Base-by-base conservation (phyloP, 1,140 invertebrate species). In the Hyphantria cunea region DNA sequence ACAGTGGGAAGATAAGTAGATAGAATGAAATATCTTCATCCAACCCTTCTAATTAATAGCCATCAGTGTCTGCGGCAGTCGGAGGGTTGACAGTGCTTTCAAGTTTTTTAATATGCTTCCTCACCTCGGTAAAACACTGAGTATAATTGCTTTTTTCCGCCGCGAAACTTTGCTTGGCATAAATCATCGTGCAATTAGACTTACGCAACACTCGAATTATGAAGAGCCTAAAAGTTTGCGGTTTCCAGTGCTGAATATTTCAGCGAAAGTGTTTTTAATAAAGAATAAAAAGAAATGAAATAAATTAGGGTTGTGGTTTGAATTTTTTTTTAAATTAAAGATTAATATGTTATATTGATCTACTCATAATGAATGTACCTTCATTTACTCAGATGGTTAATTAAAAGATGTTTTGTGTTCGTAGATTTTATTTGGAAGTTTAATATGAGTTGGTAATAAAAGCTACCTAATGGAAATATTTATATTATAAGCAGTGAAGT, bases 101-200 rank as follows among this genome's bases (percentile, higher is more conserved):
- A 86, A 87, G 85, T 90, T 89, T 89, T 90, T 88, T 86, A 90
- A 90, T 90, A 90, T 85, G 84, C 87, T 85, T 86, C 82, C 84
- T 90, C 87, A 90, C 87, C 86, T 90, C 78, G 67, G 76, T 78
- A 83, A 81, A 90, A 86, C 82, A 81, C 82, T 79, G 78, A 80
- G 84, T 79, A 84, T 86, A 89, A 90, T 90, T 87, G 79, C 83
- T 86, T 90, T 89, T 88, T 88, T 84, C 74, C 39, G 77, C 69
- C 73, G 75, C 75, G 66, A 80, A 66, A 78, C 70, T 83, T 82
- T 72, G 76, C 68, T 54, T 75, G 54, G 25, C 42, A 42, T 50
- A 59, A 51, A 60, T 51, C 37, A 51, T 42, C 41, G 41, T 44
- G n/a, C 41, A 44, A 44, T 44, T 44, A 44, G 41, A 44, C 41